A percentile compares a stretch with the other conserved stretches of the same genome.
phyloP scores from a whole-genome alignment of 2,797 vertebrate species.

The Gastrophryne carolinensis region DNA sequence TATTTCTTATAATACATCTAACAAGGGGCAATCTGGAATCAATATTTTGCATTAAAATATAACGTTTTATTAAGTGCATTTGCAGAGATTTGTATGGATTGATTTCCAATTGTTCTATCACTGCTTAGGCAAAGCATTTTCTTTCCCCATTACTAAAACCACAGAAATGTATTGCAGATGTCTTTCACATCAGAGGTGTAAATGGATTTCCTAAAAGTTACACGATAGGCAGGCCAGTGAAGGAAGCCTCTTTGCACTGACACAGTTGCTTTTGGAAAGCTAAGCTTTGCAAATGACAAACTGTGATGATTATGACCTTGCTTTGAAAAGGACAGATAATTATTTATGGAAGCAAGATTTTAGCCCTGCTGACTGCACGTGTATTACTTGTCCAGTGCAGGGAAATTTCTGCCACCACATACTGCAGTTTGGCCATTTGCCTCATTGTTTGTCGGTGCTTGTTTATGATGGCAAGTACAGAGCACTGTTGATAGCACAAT shows the following conservation, averaged over 20 bases:
- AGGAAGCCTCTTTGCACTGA: slow-evolving; percentile 65
- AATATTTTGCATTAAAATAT: slow-evolving; percentile 41
- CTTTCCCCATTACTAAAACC: slow-evolving; percentile 58
- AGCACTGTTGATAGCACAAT: too few relatives aligned
- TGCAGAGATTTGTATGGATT: slow-evolving; percentile 52
- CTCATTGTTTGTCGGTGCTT: too few relatives aligned
- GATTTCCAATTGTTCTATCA: slow-evolving; percentile 49
- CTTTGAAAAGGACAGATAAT: slow-evolving; percentile 58
- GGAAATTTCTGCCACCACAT: background rate
- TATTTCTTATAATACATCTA: background rate
- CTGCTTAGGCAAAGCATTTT: slow-evolving; percentile 51
- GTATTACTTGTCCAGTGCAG: background rate
- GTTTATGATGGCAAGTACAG: too few relatives aligned
- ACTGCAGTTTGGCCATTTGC: background rate
- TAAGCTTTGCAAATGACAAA: slow-evolving; percentile 64
- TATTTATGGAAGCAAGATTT: slow-evolving; percentile 58
- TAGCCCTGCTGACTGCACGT: slow-evolving; percentile 55
- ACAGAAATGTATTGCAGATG: slow-evolving; percentile 66
- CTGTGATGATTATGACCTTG: slow-evolving; percentile 65
- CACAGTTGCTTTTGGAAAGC: slow-evolving; percentile 61
- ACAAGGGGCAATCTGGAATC: slow-evolving; percentile 19
- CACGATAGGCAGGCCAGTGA: slow-evolving; percentile 58
- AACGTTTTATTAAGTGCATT: slow-evolving; percentile 38
- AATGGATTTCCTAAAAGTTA: slow-evolving; percentile 74
- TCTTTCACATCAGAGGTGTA: slow-evolving; percentile 71